Conservation (phyloP, 2,888 invertebrate species). For the Thysanoteuthis rhombus region DNA sequence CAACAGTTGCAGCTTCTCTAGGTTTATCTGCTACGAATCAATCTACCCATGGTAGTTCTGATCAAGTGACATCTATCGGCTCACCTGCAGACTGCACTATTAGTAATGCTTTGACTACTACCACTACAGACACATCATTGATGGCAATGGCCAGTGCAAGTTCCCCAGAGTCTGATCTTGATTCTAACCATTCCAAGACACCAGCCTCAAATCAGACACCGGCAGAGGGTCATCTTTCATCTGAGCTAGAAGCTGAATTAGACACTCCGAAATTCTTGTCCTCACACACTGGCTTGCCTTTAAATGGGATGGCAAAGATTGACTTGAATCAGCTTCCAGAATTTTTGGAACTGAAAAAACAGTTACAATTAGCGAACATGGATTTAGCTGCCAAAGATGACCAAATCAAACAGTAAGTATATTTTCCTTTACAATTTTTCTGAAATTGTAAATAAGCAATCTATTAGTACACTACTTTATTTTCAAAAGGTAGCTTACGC, state of each 20-base stretch:
- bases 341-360: conserved; percentile 42
- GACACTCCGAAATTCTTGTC: conserved; percentile 25
- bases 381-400: conserved; percentile 46
- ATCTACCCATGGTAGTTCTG: neutral
- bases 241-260: conserved; percentile 54
- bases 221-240: conserved; percentile 52
- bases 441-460: neutral
- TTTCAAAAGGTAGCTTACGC: neutral
- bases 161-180: neutral
- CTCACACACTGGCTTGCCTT: neutral
- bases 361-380: conserved; percentile 47
- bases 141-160: neutral
- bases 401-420: conserved; percentile 45
- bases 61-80: too few species aligned
- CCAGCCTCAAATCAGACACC: neutral
- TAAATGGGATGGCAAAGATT: conserved; percentile 33
- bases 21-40: neutral
- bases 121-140: neutral
- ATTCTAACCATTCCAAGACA: neutral
- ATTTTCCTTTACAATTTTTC: neutral
- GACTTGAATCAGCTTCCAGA: conserved; percentile 36
- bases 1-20: neutral
- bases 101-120: neutral
- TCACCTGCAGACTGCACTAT: neutral
- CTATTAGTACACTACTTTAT: neutral